Evolutionary conservation across 2,888 invertebrate species (phyloP), one percentile per base, ranked within the genome.

Genomic region (Andrena chrysosceles): DNA sequence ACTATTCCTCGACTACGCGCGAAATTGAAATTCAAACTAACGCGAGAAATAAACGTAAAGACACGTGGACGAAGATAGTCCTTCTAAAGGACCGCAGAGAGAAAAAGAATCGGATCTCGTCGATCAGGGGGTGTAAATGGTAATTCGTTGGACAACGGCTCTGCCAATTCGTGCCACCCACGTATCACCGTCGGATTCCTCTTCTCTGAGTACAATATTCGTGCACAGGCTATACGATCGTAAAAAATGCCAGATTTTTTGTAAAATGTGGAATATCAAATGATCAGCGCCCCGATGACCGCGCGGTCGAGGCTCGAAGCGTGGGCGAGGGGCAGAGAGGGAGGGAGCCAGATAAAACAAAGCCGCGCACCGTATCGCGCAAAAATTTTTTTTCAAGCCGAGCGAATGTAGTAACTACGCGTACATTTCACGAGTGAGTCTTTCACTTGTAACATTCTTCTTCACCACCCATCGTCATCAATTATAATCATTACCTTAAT

Each of bases 321-420:
- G 52, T 33, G 29, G 59, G 29, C 16, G 48, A 64, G 83, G 74
- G 72, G 62, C 78, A 72, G 83, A 79, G 75, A 74, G 70, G 67
- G 66, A 70, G 77, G 75, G 70, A 77, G 82, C 77, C 60, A 77
- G 72, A 71, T 85, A 75, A 81, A 87, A 82, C n/a, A 70, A 86
- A 84, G 87, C 85, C 70, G 77, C 87, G 87, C 77, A 60, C 63
- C 81, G 68, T 79, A 62, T 59, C 79, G 84, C 82, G 87, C 68
- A 74, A 82, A 82, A 80, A 86, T 70, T 74, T 70, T 74, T 84
- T 69, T 81, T 80, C 78, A 87, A 87, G 87, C 87, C 77, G 85
- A 87, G 85, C 87, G 82, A 87, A 86, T 87, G 82, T 81, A 79
- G 56, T 83, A 87, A 84, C 78, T 87, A 87, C 84, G 84, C 87